phyloP scores from a whole-genome alignment of 1,140 invertebrate genomes.

The Leptestheria dahalacensis region DNA sequence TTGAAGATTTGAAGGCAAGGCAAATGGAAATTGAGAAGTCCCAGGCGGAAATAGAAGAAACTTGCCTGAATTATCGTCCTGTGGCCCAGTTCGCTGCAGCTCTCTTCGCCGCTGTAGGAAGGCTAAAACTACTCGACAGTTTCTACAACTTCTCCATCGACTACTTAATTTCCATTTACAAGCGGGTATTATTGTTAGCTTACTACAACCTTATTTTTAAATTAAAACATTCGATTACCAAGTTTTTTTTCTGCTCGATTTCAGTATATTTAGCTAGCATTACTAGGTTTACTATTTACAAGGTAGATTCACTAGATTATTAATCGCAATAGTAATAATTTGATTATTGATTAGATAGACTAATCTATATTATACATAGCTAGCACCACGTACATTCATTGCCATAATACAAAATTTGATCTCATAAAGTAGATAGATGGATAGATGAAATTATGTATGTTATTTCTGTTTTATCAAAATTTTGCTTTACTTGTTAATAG shows the following conservation, averaged over 20 bases:
- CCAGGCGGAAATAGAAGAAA: constrained; percentile 36
- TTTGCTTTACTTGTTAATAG: no score
- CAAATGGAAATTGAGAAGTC: constrained; percentile 35
- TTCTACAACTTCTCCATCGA: constrained; percentile 41
- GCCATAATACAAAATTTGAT: no score
- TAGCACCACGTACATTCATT: no score
- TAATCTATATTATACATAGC: no score
- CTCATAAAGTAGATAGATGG: no score
- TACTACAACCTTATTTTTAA: background rate
- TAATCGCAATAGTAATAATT: no score
- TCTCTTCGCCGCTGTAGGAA: constrained; percentile 38
- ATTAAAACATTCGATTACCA: no score
- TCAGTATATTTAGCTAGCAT: no score
- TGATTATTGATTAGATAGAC: background rate
- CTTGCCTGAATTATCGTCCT: constrained; percentile 35
- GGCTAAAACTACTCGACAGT: constrained; percentile 38
- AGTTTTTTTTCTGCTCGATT: no score
- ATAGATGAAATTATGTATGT: background rate
- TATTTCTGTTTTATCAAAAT: background rate
- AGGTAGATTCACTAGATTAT: no score
- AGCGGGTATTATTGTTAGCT: constrained; percentile 23
- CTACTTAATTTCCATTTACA: constrained; percentile 35
- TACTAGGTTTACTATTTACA: no score
- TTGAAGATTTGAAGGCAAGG: constrained; percentile 38
- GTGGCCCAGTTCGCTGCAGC: constrained; percentile 39